Base-by-base conservation (phyloP, 2,113 vertebrate genomes). In the Sander lucioperca region DNA sequence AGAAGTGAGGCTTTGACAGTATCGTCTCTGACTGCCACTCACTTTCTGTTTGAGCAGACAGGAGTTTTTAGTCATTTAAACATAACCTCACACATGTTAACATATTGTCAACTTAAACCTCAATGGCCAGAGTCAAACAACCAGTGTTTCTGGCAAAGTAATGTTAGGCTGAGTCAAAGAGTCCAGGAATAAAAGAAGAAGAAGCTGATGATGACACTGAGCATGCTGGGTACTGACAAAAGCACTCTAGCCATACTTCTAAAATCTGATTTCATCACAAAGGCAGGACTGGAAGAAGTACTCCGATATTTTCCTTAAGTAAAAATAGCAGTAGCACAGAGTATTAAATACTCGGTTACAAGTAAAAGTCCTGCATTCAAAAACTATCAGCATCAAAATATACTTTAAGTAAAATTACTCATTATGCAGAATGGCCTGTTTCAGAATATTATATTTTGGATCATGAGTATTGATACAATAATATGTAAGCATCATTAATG, bases 161-260 rank as follows among this genome's bases (percentile, higher is more conserved):
- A 45, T 23, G 62, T 45, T 64, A 45, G 36, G 13, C 12, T 21
- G 59, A 13, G 61, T 39, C 12, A 62, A 9, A 61, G 7, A 9
- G 27, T 61, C 16, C 8, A 33, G 9, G 2, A 62, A 21, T 19
- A 18, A 33, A 62, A 36, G 18, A 62, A 30, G 16, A 36, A 30
- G 45, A 30, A 19, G 45, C 3, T 23, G 61, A 47, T 25, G 7
- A 16, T 48, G 64, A 67, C 18, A 23, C 65, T 30, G 47, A 27
- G 47, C 65, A 67, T 67, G 45, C 47, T 67, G 65, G 65, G 65
- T 30, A 65, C 36, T 65, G 36, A 45, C 5, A 45, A 36, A 12
- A 23, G 23, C 4, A 23, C 14, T 25, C 14, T 16, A 57, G 5
- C 54, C 21, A 56, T 23, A 56, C 51, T 54, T 50, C 21, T 54